Conservation (phyloP, 2,113 vertebrate genomes). For the Brachirus orientalis region DNA sequence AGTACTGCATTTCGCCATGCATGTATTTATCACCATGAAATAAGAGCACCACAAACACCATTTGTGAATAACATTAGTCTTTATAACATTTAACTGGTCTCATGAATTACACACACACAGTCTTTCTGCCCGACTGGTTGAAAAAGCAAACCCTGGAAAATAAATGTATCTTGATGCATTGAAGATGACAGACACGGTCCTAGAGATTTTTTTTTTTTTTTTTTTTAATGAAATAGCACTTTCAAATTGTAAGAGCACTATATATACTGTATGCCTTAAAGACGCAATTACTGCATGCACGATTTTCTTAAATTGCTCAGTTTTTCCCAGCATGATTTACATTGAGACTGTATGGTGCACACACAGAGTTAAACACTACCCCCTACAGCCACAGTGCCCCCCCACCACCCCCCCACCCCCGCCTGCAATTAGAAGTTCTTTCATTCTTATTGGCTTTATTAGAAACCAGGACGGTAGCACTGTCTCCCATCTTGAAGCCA, state of each 20-base stretch:
- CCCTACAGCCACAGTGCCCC: neutral
- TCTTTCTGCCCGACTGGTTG: neutral
- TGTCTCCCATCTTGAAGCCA: slow-evolving; percentile 77
- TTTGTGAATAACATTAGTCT: neutral
- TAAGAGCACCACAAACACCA: neutral
- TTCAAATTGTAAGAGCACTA: neutral
- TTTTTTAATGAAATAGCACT: neutral
- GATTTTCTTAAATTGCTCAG: no score
- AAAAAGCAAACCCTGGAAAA: neutral
- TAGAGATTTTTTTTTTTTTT: neutral
- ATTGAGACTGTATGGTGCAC: no score
- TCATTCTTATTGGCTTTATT: slow-evolving; percentile 60
- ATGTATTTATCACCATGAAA: neutral
- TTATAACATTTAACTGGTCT: neutral
- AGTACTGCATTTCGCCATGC: neutral
- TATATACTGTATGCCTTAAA: neutral
- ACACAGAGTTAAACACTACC: neutral
- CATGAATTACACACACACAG: neutral
- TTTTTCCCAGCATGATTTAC: neutral
- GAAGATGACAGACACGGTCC: neutral
- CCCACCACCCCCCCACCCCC: neutral
- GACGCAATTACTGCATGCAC: neutral
- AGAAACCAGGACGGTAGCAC: slow-evolving; percentile 70
- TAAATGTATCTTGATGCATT: neutral
- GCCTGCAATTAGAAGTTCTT: slow-evolving; percentile 27